phyloP scores from a whole-genome alignment of 2,888 invertebrate genomes.

The Tipula helvola region DNA sequence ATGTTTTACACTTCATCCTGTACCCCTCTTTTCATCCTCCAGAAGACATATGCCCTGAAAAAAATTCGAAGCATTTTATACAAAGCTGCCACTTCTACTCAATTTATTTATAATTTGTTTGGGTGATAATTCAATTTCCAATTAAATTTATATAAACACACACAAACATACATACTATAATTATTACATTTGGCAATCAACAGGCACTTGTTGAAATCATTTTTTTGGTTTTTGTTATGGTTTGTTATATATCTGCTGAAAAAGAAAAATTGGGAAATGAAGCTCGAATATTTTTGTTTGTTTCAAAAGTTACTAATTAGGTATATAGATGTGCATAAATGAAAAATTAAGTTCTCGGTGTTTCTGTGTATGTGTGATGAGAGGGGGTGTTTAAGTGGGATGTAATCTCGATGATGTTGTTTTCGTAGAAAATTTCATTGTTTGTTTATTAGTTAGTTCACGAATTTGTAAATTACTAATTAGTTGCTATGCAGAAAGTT shows the following conservation, averaged over 20 bases:
- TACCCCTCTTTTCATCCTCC: no score
- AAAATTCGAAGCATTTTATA: no score
- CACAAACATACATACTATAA: background rate
- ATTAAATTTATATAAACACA: background rate
- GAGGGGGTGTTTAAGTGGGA: background rate
- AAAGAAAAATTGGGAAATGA: background rate
- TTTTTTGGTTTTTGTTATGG: background rate
- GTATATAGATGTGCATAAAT: background rate
- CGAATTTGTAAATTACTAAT: no score
- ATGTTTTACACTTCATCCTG: no score
- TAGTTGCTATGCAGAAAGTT: no score
- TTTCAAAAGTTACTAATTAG: background rate
- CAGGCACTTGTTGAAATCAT: background rate
- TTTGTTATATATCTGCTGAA: background rate
- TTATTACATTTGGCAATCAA: background rate
- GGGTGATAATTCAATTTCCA: background rate
- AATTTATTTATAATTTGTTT: background rate
- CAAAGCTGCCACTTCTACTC: no score
- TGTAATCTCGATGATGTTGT: no score
- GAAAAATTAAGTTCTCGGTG: background rate
- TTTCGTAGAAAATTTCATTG: no score
- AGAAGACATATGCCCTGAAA: no score
- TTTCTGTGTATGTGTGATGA: background rate
- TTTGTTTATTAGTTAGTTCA: no score
- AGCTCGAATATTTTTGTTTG: background rate